A percentile compares a stretch with the other conserved stretches of the same genome.
Conservation (phyloP, 2,113 vertebrate species). For the Phalacrocorax brasilianus region DNA sequence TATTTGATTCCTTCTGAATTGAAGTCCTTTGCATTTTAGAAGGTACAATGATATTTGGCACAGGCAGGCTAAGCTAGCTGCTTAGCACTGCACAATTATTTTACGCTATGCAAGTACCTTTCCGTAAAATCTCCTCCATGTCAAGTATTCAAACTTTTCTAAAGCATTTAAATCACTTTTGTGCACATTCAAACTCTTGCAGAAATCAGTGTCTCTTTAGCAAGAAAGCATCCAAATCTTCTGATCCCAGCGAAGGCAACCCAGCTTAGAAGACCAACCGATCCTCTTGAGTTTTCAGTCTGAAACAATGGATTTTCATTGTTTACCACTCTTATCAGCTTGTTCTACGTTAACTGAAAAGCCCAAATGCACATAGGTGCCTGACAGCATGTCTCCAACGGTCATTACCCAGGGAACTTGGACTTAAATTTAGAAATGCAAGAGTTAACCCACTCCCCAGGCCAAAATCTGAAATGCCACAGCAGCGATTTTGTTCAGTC, state of each 20-base stretch:
- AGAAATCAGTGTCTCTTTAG: not conserved
- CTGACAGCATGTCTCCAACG: not conserved
- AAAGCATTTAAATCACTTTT: not conserved
- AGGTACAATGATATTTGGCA: rapidly evolving
- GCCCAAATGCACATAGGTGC: not conserved
- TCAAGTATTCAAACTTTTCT: rapidly evolving
- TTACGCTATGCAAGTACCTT: rapidly evolving
- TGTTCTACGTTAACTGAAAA: not conserved
- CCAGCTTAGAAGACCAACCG: not conserved
- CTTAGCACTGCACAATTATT: not conserved
- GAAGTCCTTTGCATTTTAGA: not conserved
- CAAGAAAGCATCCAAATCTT: not conserved
- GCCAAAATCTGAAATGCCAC: not conserved
- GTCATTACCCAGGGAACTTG: rapidly evolving
- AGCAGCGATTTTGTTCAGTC: not conserved
- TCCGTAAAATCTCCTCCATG: not conserved
- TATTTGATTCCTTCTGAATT: not conserved
- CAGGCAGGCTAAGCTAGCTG: not conserved
- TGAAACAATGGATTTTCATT: not conserved
- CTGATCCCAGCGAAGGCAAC: not conserved
- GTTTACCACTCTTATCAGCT: not conserved
- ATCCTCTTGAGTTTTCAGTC: not conserved
- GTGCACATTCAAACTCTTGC: not conserved
- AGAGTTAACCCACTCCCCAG: not conserved
- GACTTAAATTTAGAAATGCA: not conserved